Conservation (phyloP, 2,113 vertebrate genomes). For the Choloepus hoffmanni region DNA sequence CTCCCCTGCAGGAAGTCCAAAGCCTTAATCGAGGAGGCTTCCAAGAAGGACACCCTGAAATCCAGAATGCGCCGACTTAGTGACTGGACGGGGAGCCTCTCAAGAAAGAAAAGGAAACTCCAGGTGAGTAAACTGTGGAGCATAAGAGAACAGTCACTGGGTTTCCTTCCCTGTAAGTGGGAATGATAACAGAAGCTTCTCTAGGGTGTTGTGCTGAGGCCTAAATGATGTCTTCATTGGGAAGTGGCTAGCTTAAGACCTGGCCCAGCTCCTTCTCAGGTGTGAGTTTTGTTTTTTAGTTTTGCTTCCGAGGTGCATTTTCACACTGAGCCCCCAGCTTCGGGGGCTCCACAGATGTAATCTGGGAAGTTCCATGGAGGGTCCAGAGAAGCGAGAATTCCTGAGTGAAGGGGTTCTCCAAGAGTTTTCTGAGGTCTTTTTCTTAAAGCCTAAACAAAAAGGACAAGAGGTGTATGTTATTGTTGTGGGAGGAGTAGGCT, state of each 20-base stretch:
- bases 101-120: conserved; percentile 94
- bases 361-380: background rate
- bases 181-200: rapidly evolving
- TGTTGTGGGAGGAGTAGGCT: background rate
- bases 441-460: background rate
- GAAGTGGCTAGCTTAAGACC: rapidly evolving
- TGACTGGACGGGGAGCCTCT: conserved; percentile 98
- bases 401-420: background rate
- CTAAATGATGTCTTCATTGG: too few species aligned
- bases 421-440: background rate
- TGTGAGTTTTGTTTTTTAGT: background rate
- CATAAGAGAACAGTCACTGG: rapidly evolving
- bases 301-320: background rate
- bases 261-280: background rate
- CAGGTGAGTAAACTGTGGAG: conserved; percentile 86
- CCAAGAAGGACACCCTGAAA: conserved; percentile 93
- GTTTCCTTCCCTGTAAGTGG: background rate
- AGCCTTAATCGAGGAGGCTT: conserved; percentile 83
- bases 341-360: background rate
- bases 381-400: background rate
- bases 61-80: conserved; percentile 95
- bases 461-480: background rate
- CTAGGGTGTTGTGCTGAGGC: rapidly evolving
- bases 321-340: background rate
- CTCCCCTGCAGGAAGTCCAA: conserved; percentile 94